These are phyloP conservation scores for Chymomyza fuscimana DNA, from an alignment of 2,888 invertebrate species.

Conservation along the genomic window DNA sequence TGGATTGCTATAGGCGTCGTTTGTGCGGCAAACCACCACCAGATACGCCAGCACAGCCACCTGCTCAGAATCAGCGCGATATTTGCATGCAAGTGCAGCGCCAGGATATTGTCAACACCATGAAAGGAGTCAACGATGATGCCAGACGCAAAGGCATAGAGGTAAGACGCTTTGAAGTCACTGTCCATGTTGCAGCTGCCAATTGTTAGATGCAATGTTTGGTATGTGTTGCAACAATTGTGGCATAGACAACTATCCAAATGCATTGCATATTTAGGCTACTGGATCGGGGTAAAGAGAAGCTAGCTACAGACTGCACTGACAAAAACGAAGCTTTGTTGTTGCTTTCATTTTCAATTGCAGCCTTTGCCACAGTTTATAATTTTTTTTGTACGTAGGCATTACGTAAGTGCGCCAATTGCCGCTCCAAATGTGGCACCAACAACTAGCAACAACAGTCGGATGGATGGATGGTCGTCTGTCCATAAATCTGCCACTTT, in stretches of 20 bases:
- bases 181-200: neutral
- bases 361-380: conserved; percentile 30
- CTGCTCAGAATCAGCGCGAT: conserved; percentile 57
- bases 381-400: neutral
- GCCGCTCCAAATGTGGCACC: conserved; percentile 46
- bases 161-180: conserved; percentile 54
- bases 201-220: neutral
- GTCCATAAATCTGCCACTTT: conserved; percentile 30
- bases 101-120: conserved; percentile 70
- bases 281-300: too few species aligned
- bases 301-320: neutral
- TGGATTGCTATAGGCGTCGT: conserved; percentile 67
- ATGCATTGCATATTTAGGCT: neutral
- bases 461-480: neutral
- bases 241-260: conserved; percentile 17
- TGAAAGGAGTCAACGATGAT: conserved; percentile 75
- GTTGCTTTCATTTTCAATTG: conserved; percentile 5
- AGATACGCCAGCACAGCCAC: conserved; percentile 46
- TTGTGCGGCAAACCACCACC: conserved; percentile 50
- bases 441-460: neutral
- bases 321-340: neutral
- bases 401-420: conserved; percentile 50
- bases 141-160: conserved; percentile 77
- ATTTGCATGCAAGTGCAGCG: conserved; percentile 77
- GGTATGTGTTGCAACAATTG: neutral